Percentiles rank a stretch among this genome's conserved stretches.
Conservation (phyloP, 2,888 invertebrate genomes). For the Agrilus cyanescens region DNA sequence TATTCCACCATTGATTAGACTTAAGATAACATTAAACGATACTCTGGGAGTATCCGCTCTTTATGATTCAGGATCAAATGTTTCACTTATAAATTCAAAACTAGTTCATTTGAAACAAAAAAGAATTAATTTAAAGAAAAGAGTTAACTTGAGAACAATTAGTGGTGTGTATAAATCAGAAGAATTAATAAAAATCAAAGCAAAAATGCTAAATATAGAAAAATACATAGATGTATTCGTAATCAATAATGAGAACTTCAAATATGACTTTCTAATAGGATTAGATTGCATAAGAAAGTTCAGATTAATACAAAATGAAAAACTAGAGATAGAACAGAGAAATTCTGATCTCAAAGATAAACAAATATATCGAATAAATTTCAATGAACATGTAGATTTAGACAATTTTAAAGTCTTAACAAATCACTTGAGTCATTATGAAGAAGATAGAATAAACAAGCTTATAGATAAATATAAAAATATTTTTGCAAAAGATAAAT, state of each 20-base stretch:
- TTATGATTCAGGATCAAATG: slow-evolving; percentile 17
- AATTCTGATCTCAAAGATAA: slow-evolving; percentile 3
- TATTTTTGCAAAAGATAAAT: slow-evolving; percentile 20
- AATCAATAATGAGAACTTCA: slow-evolving; percentile 9
- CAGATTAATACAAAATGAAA: slow-evolving; percentile 12
- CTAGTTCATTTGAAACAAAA: slow-evolving; percentile 6
- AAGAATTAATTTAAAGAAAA: not conserved
- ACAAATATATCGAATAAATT: slow-evolving; percentile 4
- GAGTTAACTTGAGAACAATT: slow-evolving; percentile 5
- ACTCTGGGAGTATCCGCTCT: slow-evolving; percentile 1
- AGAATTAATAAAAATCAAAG: slow-evolving; percentile 11
- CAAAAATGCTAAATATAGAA: slow-evolving; percentile 18
- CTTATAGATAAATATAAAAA: slow-evolving; percentile 15
- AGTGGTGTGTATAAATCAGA: slow-evolving; percentile 11
- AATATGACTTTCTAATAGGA: slow-evolving; percentile 12
- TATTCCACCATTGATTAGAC: too few relatives aligned
- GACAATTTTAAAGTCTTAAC: not conserved
- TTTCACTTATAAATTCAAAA: slow-evolving; percentile 18
- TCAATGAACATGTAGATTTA: not conserved
- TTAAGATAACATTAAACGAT: too few relatives aligned
- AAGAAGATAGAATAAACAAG: slow-evolving; percentile 10
- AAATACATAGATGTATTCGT: slow-evolving; percentile 12
- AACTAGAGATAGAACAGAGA: slow-evolving; percentile 8
- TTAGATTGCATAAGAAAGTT: slow-evolving; percentile 15
- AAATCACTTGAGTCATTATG: slow-evolving; percentile 4